These are phyloP conservation scores for Drosophila eugracilis DNA, from an alignment of 1,140 invertebrate genomes.

Conservation along the genomic window DNA sequence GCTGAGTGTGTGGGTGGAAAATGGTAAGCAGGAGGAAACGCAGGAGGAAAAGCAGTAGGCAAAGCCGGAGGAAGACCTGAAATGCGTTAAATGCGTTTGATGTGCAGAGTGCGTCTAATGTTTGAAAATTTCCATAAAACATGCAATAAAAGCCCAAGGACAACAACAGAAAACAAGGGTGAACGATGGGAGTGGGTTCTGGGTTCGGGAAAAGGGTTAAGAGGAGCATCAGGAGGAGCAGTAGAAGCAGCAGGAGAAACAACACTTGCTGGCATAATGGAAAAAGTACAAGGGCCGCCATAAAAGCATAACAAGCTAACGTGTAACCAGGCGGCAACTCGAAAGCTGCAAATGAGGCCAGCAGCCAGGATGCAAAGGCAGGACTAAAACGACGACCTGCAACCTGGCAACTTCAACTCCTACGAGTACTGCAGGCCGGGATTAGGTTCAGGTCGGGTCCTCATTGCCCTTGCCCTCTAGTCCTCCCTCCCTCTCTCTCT, in stretches of 20 bases:
- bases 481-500: not conserved
- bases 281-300: conserved; percentile 69
- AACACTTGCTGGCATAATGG: conserved; percentile 57
- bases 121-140: conserved; percentile 81
- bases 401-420: conserved; percentile 25
- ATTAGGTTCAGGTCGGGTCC: conserved; percentile 23
- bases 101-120: conserved; percentile 76
- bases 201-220: not conserved
- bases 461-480: not conserved
- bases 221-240: not conserved
- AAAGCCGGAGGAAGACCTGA: conserved; percentile 27
- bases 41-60: not conserved
- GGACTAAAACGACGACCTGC: conserved; percentile 6
- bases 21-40: not conserved
- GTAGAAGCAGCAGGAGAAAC: conserved; percentile 14
- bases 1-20: not conserved
- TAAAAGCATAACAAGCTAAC: conserved; percentile 79
- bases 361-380: conserved; percentile 19
- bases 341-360: conserved; percentile 70
- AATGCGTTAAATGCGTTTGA: conserved; percentile 77
- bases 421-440: conserved; percentile 17
- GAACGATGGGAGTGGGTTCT: not conserved
- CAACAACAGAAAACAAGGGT: conserved; percentile 25
- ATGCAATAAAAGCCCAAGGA: conserved; percentile 76
- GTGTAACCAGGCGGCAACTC: conserved; percentile 64